Conservation (phyloP, 1,140 invertebrate genomes). For the Maconellicoccus hirsutus region DNA sequence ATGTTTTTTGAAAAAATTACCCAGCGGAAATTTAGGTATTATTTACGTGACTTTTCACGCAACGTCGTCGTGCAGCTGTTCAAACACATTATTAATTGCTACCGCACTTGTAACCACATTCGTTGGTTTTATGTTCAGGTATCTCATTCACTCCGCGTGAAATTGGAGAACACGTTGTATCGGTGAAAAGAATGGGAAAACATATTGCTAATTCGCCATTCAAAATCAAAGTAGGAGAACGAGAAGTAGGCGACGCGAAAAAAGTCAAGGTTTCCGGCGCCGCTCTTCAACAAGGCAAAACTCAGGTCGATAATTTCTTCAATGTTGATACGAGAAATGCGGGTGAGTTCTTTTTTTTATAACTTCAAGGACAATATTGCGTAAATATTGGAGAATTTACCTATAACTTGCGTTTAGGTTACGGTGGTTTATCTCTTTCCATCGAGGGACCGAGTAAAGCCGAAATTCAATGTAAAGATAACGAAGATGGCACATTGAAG, state of each 20-base stretch:
- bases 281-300: constrained; percentile 81
- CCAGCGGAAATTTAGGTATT: constrained; percentile 81
- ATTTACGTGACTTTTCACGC: background rate
- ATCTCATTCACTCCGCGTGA: constrained; percentile 96
- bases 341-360: constrained; percentile 40
- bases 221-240: constrained; percentile 84
- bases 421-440: constrained; percentile 87
- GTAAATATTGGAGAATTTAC: background rate
- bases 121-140: constrained; percentile 43
- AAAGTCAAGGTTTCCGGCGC: constrained; percentile 82
- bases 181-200: constrained; percentile 85
- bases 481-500: constrained; percentile 85
- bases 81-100: background rate
- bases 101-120: background rate
- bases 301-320: constrained; percentile 83
- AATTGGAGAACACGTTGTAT: constrained; percentile 84
- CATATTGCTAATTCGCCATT: constrained; percentile 95
- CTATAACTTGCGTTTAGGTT: constrained; percentile 41
- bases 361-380: background rate
- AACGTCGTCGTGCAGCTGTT: background rate
- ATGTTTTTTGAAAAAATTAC: constrained; percentile 86
- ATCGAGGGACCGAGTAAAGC: constrained; percentile 91
- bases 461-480: constrained; percentile 93
- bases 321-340: constrained; percentile 88
- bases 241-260: constrained; percentile 92